Base-by-base conservation (phyloP, 2,113 vertebrate species). In the Corythornis cristatus region DNA sequence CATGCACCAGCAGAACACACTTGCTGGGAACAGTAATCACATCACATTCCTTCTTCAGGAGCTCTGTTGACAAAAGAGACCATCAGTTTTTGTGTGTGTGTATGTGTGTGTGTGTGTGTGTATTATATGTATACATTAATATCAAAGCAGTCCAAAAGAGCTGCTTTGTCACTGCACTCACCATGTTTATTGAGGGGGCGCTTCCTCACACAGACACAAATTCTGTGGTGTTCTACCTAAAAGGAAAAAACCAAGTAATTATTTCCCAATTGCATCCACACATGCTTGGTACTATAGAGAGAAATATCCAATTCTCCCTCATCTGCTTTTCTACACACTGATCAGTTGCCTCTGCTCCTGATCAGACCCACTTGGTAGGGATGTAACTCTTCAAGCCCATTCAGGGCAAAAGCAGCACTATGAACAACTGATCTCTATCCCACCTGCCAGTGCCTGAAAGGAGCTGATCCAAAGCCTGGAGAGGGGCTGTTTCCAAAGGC, bases 181-280 rank as follows among this genome's bases (percentile, higher is more conserved):
- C 99, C 99, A 98, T 98, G 98, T 88, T 98, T 99, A 96, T 99
- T 99, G 22, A 99, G 97, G 3, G 99, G 99, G 3, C 99, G 98
- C 94, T 99, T 99, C 62, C 99, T 98, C 78, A 99, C 98, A 56
- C 99, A 99, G 46, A 99, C 99, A 92, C 99, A 99, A 95, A 99
- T 99, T 92, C 97, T 98, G 16, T 98, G 98, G 61, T 98, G 95
- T 93, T 99, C 98, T 40, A 98, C 96, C 99, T 99, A 95, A 65
- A 94, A 73, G 58, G 54, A 73, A 60, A 12, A 75, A 40, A 80
- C 31, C 6, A 50, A 33, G 35, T 48, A 82, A 43, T 42, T 82
- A 73, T 35, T 77, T 61, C 33, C n/a, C 22, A 37, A 1, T 71
- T 81, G 67, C 19, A 72, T 11, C 20, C 23, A 31, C 20, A 37